Evolutionary conservation across 2,113 vertebrate genomes (phyloP), one percentile per base, ranked within the genome.

Genomic region (Chamaea fasciata): DNA sequence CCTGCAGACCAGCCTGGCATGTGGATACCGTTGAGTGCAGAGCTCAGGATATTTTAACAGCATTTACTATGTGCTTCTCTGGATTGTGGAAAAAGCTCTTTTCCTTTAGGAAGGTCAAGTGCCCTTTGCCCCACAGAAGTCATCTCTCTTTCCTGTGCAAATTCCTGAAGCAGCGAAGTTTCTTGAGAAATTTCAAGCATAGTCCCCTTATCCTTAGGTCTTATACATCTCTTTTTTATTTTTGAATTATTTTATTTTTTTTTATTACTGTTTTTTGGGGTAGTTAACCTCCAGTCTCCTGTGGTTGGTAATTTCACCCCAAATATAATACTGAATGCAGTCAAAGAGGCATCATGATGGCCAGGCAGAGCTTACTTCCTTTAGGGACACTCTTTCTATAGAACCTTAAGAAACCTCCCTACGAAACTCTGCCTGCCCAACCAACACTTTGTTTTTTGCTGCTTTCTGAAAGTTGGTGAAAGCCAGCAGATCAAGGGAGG

Each of bases 121-220:
- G 44, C 2, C 3, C 6, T 37, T 85, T 0, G 1, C 13, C 59
- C 6, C 20, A 16, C 8, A 65, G 31, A 69, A 7, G 9, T 69
- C 11, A 27, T 77, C 4, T 57, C 11, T 31, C 20, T 73, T 65
- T 80, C 19, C 19, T 31, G 33, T 28, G 7, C 0, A 0, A 44
- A 12, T 9, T 77, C 24, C 55, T 6, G 30, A 94, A 69, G 39
- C 21, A 80, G 18, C 0, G 0, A 60, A 63, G 8, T 59, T 89
- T 83, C 33, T 80, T 27, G 53, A 35, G 64, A 90, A 86, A 80
- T 50, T 19, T 71, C 11, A 70, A 27, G 39, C 35, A 44, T 0
- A 1, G 8, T 60, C 3, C 11, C 13, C 28, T 69, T 76, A 33
- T 33, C 18, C 13, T 62, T 74, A 57, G 8, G 33, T 62, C 15